Evolutionary conservation across 2,888 invertebrate genomes (phyloP).

Genomic region (Andrena marginata): DNA sequence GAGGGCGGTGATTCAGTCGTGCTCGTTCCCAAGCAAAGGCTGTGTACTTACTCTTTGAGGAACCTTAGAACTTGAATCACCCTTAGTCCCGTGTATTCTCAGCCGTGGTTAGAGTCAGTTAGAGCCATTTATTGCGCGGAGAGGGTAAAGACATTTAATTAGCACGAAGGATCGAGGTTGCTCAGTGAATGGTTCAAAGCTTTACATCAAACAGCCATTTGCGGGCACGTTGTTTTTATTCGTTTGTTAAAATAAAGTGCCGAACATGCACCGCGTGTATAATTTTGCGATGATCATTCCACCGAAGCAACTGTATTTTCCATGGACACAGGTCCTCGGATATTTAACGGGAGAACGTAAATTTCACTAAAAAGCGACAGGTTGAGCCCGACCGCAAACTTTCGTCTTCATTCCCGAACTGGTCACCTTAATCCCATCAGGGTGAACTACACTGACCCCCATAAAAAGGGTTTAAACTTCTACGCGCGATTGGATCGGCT

Average conservation of each 20-base stretch:
- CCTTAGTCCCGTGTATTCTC: background rate
- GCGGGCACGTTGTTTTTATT: too few relatives aligned
- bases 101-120: background rate
- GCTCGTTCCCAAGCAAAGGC: background rate
- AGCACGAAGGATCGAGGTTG: background rate
- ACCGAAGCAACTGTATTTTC: too few relatives aligned
- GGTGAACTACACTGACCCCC: background rate
- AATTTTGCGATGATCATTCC: too few relatives aligned
- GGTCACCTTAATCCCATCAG: conserved; percentile 14
- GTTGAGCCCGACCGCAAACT: background rate
- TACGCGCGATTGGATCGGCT: conserved; percentile 10
- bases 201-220: too few relatives aligned
- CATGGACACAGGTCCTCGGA: too few relatives aligned
- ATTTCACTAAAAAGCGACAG: conserved; percentile 1
- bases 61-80: background rate
- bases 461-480: conserved; percentile 18
- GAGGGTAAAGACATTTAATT: too few relatives aligned
- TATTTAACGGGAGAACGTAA: background rate
- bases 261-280: too few relatives aligned
- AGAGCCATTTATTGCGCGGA: background rate
- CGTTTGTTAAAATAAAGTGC: too few relatives aligned
- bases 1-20: conserved; percentile 4
- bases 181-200: too few relatives aligned
- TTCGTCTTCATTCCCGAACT: conserved; percentile 8
- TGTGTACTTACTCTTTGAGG: background rate